Evolutionary conservation across 1,140 invertebrate species (phyloP), one percentile per base, ranked within the genome.

Genomic region (Conus betulinus): DNA sequence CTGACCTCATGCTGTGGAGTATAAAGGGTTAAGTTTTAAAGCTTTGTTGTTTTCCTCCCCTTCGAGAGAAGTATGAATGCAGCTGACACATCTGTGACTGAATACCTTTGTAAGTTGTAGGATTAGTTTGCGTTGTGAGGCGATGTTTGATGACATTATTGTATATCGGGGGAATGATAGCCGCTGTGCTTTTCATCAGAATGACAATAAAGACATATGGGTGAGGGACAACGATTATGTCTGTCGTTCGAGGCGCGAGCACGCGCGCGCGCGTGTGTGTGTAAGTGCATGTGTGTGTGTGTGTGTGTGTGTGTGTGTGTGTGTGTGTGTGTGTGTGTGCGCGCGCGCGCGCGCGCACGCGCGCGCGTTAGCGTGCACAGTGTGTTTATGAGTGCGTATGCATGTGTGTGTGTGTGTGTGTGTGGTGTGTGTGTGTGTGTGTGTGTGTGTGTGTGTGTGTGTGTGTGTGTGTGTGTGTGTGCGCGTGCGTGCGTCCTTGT

Each of bases 381-480:
- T 71, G 20, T 71, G 67, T 71, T 3, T 71, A 7, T 71, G 15
- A 1, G 67, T 71, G 67, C 10, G 67, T 63, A 4, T 63, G 17
- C 60, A 11, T 13, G 11, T 63, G 78, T 79, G 86, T 87, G 86
- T 87, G 86, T 78, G 86, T 76, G 86, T 87, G 83, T 89, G 84
- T 89, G 89, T 90, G 88, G 89, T 89, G 88, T 90, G 88, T 89
- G 88, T 87, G 88, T 90, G 88, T 90, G 89, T 89, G 88, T 90
- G 88, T 90, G 84, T 87, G 89, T 90, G 88, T 90, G 89, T 89
- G 88, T 90, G 83, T 78, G 74, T 89, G 88, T 90, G 88, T 87
- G 89, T 89, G 89, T 87, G 84, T 87, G 84, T 79, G 89, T 89
- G 89, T 79, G 88, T 87, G 87, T 89, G 83, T 89, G 89, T 81